Conservation (phyloP, 2,113 vertebrate genomes). For the Cairina moschata region DNA sequence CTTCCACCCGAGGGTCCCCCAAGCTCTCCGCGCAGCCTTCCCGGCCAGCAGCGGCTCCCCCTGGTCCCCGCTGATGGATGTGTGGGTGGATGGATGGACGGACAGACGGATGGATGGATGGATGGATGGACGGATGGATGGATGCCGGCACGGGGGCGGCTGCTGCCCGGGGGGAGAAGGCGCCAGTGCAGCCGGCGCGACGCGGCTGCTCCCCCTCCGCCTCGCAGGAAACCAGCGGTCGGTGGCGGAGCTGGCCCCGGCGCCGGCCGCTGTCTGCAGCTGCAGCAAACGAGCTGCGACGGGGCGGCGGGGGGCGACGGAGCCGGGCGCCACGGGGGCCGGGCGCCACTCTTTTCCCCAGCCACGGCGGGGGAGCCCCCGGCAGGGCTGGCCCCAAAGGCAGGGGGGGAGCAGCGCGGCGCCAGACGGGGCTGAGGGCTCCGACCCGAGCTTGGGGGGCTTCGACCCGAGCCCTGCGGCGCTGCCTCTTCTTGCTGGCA, state of each 20-base stretch:
- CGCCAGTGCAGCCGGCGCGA: constrained; percentile 74
- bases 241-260: constrained; percentile 3
- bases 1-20: background rate
- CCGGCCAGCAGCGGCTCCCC: background rate
- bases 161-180: constrained; percentile 67
- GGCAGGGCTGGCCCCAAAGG: too few species aligned
- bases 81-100: background rate
- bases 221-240: constrained; percentile 44
- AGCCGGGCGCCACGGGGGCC: too few species aligned
- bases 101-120: background rate
- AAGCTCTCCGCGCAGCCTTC: background rate
- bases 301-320: background rate
- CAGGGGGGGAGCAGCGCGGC: too few species aligned
- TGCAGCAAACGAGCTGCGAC: background rate
- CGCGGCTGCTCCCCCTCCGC: constrained; percentile 62
- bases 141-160: background rate
- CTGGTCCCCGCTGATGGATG: too few species aligned
- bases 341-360: too few species aligned
- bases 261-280: constrained; percentile 21
- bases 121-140: background rate
- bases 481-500: too few species aligned
- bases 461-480: too few species aligned
- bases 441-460: too few species aligned
- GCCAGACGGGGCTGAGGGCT: too few species aligned
- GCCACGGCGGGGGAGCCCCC: too few species aligned